A percentile compares a stretch with the other conserved stretches of the same genome.
phyloP scores from a whole-genome alignment of 2,888 invertebrate genomes.

The Druceiella hillmani region DNA sequence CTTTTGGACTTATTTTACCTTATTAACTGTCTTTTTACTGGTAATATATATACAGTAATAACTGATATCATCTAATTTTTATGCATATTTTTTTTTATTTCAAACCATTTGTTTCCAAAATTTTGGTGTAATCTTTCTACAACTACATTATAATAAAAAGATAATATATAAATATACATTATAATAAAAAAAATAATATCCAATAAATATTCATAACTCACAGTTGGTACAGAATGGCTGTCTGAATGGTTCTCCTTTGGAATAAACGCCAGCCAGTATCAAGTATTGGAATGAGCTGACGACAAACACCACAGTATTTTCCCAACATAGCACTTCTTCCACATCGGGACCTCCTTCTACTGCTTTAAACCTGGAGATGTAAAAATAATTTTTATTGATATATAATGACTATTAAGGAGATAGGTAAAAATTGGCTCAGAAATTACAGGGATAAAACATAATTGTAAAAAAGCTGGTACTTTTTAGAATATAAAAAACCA shows the following conservation, averaged over 20 bases:
- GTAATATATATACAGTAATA: too few species aligned
- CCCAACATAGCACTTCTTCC: conserved; percentile 63
- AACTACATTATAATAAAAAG: conserved; percentile 2
- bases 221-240: conserved; percentile 62
- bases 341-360: conserved; percentile 42
- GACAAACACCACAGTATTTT: conserved; percentile 73
- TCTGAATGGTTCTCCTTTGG: conserved; percentile 73
- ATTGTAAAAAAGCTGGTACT: too few species aligned
- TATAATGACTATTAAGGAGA: too few species aligned
- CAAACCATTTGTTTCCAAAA: conserved; percentile 3
- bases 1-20: too few species aligned
- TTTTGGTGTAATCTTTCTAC: background rate
- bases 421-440: too few species aligned
- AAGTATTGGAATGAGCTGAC: conserved; percentile 76
- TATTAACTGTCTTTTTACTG: too few species aligned
- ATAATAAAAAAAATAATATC: background rate
- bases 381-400: too few species aligned
- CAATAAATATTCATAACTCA: conserved; percentile 31
- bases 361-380: conserved; percentile 39
- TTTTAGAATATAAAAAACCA: too few species aligned
- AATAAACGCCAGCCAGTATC: conserved; percentile 70
- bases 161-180: background rate
- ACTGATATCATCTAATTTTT: too few species aligned
- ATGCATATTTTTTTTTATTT: background rate
- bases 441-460: too few species aligned